These are phyloP conservation scores for Myrmecophaga tridactyla DNA, from an alignment of 2,113 vertebrate genomes.

Conservation along the genomic window DNA sequence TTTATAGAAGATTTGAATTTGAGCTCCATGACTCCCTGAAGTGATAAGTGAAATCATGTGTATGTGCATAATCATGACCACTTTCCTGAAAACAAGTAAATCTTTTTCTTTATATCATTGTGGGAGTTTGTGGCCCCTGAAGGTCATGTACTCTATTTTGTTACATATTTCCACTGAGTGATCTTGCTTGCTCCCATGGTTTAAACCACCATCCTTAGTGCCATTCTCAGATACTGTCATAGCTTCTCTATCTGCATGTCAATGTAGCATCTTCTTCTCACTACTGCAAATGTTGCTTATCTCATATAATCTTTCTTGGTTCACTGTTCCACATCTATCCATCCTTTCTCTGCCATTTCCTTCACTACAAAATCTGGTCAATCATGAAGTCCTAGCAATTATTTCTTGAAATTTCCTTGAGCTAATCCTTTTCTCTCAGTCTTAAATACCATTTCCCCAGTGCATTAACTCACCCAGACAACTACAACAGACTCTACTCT, in stretches of 20 bases:
- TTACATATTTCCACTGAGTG: neutral
- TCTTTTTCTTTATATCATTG: neutral
- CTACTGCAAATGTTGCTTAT: neutral
- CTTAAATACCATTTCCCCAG: neutral
- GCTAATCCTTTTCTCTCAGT: neutral
- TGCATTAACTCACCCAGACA: neutral
- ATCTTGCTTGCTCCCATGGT: neutral
- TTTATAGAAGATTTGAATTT: neutral
- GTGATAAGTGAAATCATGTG: neutral
- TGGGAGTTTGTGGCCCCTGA: neutral
- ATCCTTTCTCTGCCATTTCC: neutral
- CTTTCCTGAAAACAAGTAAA: neutral
- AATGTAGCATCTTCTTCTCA: neutral
- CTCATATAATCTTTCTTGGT: no score
- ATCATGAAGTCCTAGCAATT: neutral
- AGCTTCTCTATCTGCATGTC: neutral
- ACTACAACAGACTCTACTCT: no score
- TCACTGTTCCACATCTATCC: neutral
- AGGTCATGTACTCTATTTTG: neutral
- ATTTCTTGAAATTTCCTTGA: neutral
- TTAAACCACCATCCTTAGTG: neutral
- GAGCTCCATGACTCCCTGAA: neutral
- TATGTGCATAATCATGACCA: neutral
- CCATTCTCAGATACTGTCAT: neutral
- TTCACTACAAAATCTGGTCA: neutral